Base-by-base conservation (phyloP, 2,797 vertebrate genomes). In the Muraenolepis orangiensis region DNA sequence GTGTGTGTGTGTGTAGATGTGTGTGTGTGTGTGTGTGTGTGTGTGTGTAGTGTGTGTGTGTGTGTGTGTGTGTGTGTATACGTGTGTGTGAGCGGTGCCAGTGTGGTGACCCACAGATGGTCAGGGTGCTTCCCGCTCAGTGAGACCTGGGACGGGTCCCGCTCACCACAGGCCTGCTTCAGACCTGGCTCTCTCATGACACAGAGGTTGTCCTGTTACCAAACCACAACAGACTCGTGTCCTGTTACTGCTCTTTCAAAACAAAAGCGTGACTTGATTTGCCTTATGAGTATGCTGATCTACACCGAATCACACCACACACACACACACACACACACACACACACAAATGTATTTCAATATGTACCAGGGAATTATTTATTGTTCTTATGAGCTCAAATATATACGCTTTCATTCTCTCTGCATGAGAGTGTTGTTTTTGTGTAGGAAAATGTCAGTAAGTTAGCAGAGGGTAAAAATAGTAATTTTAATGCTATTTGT, bases 91-190 rank as follows among this genome's bases (percentile, higher is more conserved):
- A 69, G 30, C 26, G 82, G 72, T 92, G 92, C 92, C 93, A 91
- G 83, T 91, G 90, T 92, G 92, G 91, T 92, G 91, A 91, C 89
- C 86, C 91, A 91, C 94, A 93, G 93, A 94, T 94, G 93, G 93
- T 86, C 87, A 82, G 93, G 93, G 93, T 93, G 93, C 91, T 94
- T 94, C 91, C 94, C 91, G 87, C 92, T 91, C 92, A 81, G 91
- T 91, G 86, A 89, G 91, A 91, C 87, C 89, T 93, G 92, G 91
- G n/a, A n/a, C 85, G 71, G 80, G 86, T 90, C 92, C 92, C 89
- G 74, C 87, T 86, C 90, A 34, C 90, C 85, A 92, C 91, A 92
- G 80, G 84, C 84, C 86, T 87, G 83, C 82, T 87, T 87, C 82
- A 88, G 88, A 85, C 85, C 85, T 87, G 87, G 87, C 86, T 86